Percentiles rank a stretch among this genome's conserved stretches.
These are phyloP conservation scores for Lineus longissimus DNA, from an alignment of 1,140 invertebrate species.

Conservation along the genomic window DNA sequence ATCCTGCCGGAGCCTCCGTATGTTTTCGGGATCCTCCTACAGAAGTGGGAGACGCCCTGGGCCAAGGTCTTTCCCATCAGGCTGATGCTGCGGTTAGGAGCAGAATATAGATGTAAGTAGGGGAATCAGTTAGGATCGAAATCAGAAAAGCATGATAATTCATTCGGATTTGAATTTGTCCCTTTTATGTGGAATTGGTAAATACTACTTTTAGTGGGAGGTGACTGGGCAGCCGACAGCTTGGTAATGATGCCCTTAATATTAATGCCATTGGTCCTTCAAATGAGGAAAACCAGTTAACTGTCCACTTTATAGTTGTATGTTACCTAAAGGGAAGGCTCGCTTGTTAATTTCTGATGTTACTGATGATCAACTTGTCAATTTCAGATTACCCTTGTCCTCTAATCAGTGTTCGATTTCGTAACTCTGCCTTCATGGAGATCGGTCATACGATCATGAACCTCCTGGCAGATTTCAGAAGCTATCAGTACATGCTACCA, in stretches of 20 bases:
- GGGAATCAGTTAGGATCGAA: neutral
- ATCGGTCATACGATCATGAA: slow-evolving; percentile 89
- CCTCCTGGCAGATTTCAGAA: slow-evolving; percentile 81
- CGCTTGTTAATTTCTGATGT: no score
- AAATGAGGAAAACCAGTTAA: no score
- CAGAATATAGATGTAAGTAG: slow-evolving; percentile 70
- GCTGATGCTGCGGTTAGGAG: slow-evolving; percentile 74
- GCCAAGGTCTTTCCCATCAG: slow-evolving; percentile 78
- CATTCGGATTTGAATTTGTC: no score
- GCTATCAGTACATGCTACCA: slow-evolving; percentile 79
- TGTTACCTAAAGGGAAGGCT: no score
- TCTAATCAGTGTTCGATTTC: slow-evolving; percentile 72
- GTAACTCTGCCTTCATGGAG: slow-evolving; percentile 80
- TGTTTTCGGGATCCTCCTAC: slow-evolving; percentile 75
- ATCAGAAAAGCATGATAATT: no score
- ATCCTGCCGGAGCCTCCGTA: slow-evolving; percentile 71
- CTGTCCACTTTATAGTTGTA: no score
- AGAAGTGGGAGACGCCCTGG: slow-evolving; percentile 84
- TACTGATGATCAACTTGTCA: no score
- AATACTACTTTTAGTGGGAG: no score
- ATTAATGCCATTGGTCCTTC: no score
- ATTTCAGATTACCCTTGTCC: slow-evolving; percentile 75
- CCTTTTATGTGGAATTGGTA: no score
- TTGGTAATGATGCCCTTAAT: no score
- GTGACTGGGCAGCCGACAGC: no score